Evolutionary conservation across 2,888 invertebrate genomes (phyloP).

Genomic region (Plusia festucae): DNA sequence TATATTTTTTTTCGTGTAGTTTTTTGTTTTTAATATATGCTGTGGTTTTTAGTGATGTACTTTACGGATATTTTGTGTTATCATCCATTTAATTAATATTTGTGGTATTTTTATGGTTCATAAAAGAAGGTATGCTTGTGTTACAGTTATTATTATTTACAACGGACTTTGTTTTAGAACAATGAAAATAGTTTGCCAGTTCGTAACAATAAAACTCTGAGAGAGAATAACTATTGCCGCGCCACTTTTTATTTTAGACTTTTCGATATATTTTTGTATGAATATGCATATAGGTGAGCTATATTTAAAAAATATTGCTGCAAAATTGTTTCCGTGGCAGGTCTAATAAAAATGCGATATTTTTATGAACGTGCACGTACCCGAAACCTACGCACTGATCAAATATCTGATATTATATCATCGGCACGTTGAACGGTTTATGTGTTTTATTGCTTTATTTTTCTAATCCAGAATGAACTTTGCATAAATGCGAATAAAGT

Average conservation of each 20-base stretch:
- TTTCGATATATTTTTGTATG: conserved; percentile 1
- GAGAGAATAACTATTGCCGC: neutral
- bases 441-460: neutral
- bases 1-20: conserved; percentile 12
- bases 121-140: neutral
- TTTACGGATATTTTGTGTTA: neutral
- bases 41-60: neutral
- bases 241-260: neutral
- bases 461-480: neutral
- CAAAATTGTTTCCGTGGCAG: neutral
- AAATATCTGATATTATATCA: neutral
- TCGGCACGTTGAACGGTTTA: too few species aligned
- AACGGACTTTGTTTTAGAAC: neutral
- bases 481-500: neutral
- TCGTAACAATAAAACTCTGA: conserved; percentile 4
- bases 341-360: neutral
- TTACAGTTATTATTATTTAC: neutral
- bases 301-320: conserved; percentile 4
- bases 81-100: neutral
- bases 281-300: neutral
- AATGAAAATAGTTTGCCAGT: neutral
- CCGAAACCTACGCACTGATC: neutral
- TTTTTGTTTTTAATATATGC: conserved; percentile 15
- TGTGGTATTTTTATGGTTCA: neutral
- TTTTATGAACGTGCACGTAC: neutral